These are phyloP conservation scores for Nyctibius bracteatus DNA, from an alignment of 2,113 vertebrate species.

Conservation along the genomic window DNA sequence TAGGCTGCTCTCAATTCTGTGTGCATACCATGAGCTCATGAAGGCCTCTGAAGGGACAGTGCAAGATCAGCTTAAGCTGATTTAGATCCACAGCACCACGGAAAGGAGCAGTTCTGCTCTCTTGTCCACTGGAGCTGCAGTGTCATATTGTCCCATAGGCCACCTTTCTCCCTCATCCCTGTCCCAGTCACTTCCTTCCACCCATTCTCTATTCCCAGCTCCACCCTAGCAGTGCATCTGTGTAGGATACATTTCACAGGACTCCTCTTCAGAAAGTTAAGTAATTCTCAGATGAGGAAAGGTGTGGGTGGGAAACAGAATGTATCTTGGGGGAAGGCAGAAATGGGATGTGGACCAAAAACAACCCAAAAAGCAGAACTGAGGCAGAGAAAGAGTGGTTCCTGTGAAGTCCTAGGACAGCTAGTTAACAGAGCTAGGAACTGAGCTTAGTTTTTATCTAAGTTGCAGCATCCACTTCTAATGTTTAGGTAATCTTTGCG, in stretches of 20 bases:
- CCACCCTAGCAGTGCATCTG: constrained; percentile 7
- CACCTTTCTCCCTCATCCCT: neutral
- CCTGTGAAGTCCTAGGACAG: neutral
- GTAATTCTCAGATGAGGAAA: constrained; percentile 42
- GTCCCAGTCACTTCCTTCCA: neutral
- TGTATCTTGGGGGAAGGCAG: neutral
- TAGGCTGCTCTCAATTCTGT: neutral
- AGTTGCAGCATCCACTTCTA: neutral
- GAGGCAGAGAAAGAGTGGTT: neutral
- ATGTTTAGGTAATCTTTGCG: neutral
- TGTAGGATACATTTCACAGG: constrained; percentile 38
- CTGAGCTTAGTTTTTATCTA: neutral
- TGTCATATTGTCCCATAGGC: neutral
- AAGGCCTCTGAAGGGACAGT: neutral
- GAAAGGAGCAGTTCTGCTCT: neutral
- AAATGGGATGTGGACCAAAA: constrained; percentile 24
- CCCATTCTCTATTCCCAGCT: constrained; percentile 27
- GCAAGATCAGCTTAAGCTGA: neutral
- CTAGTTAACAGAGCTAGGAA: neutral
- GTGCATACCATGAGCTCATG: neutral
- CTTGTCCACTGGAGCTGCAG: neutral
- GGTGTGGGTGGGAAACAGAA: neutral
- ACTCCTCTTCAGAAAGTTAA: constrained; percentile 52
- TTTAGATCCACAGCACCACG: neutral
- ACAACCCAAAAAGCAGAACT: neutral